Conservation (phyloP, 2,888 invertebrate species). For the Hirtodrosophila confusa region DNA sequence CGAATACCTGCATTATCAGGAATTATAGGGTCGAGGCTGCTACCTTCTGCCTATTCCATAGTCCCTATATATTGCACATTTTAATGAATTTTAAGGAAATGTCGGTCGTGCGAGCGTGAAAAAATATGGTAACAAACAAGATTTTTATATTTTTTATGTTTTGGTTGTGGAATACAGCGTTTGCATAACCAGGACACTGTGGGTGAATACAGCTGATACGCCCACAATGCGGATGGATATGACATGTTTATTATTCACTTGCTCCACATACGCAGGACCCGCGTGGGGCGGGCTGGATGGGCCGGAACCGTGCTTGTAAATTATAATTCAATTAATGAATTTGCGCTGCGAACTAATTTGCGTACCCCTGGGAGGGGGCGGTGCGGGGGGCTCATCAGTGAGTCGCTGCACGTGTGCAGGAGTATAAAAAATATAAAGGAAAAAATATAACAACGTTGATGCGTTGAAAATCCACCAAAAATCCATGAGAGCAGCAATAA, state of each 20-base stretch:
- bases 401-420: slow-evolving; percentile 24
- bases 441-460: slow-evolving; percentile 29
- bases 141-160: background rate
- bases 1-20: too few species aligned
- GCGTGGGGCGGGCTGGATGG: background rate
- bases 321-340: slow-evolving; percentile 77
- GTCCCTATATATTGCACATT: too few species aligned
- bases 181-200: slow-evolving; percentile 35
- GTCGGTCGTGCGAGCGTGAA: background rate
- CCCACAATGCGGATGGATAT: slow-evolving; percentile 29
- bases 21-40: too few species aligned
- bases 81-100: background rate
- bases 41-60: too few species aligned
- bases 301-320: slow-evolving; percentile 53
- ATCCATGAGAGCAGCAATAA: slow-evolving; percentile 56
- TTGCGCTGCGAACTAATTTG: slow-evolving; percentile 68
- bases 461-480: slow-evolving; percentile 61
- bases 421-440: background rate
- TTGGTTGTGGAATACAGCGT: slow-evolving; percentile 19
- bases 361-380: slow-evolving; percentile 24
- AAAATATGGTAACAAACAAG: slow-evolving; percentile 4
- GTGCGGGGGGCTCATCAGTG: slow-evolving; percentile 23
- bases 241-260: slow-evolving; percentile 57
- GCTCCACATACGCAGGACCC: slow-evolving; percentile 23
- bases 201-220: slow-evolving; percentile 17